Evolutionary conservation across 2,888 invertebrate genomes (phyloP), one percentile per base, ranked within the genome.

Genomic region (Lasioglossum zephyrum): DNA sequence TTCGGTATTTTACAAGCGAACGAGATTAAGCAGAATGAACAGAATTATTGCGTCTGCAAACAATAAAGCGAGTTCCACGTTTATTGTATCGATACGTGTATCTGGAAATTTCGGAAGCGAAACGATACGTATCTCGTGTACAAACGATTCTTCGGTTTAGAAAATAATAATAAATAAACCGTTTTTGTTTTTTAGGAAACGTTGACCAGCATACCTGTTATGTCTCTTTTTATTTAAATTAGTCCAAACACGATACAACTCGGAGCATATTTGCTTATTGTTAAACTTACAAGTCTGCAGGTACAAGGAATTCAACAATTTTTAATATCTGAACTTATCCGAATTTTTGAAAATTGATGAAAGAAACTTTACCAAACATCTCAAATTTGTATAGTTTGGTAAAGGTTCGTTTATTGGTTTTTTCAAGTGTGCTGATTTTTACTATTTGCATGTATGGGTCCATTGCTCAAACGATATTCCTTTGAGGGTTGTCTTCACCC

Each of bases 1-100:
- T 85, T 78, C 60, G 82, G 75, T 80, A 76, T 60, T 73, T 73
- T 57, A 41, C 69, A 53, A 44, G n/a, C 13, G 36, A 31, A 49
- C 36, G 53, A 39, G 70, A 41, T 77, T 39, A 18, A 60, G 11
- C 18, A 16, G 9, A 11, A 44, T n/a, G 18, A 49, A n/a, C 41
- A 36, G 31, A 83, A 41, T 22, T 49, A 22, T 39, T 47, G 22
- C 49, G 6, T 9, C 16, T 26, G 41, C 13, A 36, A 76, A 49
- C 26, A 57, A 69, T 63, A 53, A 18, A 39, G n/a, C 13, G 1
- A 44, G 2, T 13, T 60, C 26, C 11, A 3, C 26, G 60, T n/a
- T n/a, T 57, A n/a, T 9, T n/a, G n/a, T 1, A n/a, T 2, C n/a
- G 57, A 9, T 57, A 57, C 22, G 6, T 9, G 53, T 11, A n/a